Percentiles rank a stretch among this genome's conserved stretches.
Conservation (phyloP, 2,888 invertebrate species). For the Synanthedon myopaeformis region DNA sequence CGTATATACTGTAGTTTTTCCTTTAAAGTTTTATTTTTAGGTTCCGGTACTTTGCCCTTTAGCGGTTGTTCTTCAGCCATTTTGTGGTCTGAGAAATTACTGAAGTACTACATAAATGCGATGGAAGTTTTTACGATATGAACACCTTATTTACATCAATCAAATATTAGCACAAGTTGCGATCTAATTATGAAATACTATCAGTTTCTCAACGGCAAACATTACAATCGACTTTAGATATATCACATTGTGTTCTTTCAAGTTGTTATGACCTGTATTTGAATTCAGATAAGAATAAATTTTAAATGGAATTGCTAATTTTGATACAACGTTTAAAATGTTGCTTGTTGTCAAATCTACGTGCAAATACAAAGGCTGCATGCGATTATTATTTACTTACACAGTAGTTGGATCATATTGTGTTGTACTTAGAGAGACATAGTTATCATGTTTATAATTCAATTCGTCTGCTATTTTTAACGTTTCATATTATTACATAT, state of each 20-base stretch:
- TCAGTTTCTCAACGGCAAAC: slow-evolving; percentile 3
- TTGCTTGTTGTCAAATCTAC: background rate
- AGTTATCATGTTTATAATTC: too few species aligned
- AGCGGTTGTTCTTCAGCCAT: background rate
- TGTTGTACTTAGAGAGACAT: background rate
- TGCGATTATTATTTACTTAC: background rate
- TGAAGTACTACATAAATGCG: background rate
- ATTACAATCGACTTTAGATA: background rate
- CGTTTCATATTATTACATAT: too few species aligned
- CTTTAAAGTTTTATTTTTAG: slow-evolving; percentile 31
- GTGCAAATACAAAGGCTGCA: background rate
- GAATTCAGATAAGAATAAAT: too few species aligned
- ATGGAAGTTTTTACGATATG: background rate
- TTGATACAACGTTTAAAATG: background rate
- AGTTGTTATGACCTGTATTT: too few species aligned
- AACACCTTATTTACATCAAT: slow-evolving; percentile 3
- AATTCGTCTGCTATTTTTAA: too few species aligned
- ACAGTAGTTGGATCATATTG: background rate
- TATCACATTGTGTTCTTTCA: too few species aligned
- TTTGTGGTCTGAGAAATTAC: background rate
- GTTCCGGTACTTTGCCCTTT: slow-evolving; percentile 9
- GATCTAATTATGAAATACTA: slow-evolving; percentile 9
- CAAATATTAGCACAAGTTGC: slow-evolving; percentile 9
- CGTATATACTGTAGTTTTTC: slow-evolving; percentile 58
- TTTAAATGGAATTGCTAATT: too few species aligned